phyloP scores from a whole-genome alignment of 2,888 invertebrate species.

The Nomada goodeniana region DNA sequence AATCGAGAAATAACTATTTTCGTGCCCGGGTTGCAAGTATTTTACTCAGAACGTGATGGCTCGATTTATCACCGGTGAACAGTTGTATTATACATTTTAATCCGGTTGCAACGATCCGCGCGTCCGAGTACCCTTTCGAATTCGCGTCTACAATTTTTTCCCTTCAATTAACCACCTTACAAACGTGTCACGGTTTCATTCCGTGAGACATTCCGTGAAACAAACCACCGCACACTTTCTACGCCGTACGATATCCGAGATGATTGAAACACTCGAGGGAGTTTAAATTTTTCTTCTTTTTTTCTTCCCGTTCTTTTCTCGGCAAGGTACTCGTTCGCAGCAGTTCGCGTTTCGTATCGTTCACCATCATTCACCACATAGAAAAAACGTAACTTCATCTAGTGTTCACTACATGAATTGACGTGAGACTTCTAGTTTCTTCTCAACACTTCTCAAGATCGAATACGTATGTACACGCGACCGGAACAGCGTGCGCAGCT shows the following conservation, averaged over 20 bases:
- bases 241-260: no score
- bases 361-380: conserved; percentile 59
- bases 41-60: conserved; percentile 30
- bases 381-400: conserved; percentile 54
- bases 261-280: no score
- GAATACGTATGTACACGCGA: conserved; percentile 74
- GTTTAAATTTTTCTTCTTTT: no score
- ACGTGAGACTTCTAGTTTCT: conserved; percentile 60
- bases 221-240: no score
- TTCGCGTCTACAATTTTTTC: no score
- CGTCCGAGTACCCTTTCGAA: conserved; percentile 15
- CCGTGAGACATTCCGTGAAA: no score
- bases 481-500: conserved; percentile 59
- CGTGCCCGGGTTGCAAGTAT: conserved; percentile 61
- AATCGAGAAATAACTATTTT: conserved; percentile 54
- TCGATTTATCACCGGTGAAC: conserved; percentile 25
- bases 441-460: conserved; percentile 52
- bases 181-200: no score
- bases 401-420: conserved; percentile 67
- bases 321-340: background rate
- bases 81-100: conserved; percentile 43
- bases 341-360: conserved; percentile 25
- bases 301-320: no score
- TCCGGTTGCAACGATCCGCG: conserved; percentile 12
- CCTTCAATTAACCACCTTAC: no score